A percentile compares a stretch with the other conserved stretches of the same genome.
Evolutionary conservation across 2,888 invertebrate species (phyloP).

Genomic region (Encarsia formosa): DNA sequence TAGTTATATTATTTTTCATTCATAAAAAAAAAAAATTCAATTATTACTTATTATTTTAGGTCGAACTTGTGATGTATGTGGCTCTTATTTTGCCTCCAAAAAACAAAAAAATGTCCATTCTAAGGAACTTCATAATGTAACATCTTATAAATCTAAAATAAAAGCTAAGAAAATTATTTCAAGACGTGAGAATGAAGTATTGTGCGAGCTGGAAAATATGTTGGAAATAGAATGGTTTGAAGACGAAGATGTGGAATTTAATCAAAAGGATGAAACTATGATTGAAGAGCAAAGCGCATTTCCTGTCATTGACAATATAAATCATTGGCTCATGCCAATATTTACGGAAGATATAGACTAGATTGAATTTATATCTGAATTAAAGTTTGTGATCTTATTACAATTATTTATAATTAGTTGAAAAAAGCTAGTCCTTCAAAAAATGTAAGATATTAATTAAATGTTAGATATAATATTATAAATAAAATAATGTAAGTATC

Average conservation of each 20-base stretch:
- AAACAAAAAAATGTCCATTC: constrained; percentile 1
- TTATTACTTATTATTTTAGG: too few relatives aligned
- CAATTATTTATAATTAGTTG: too few relatives aligned
- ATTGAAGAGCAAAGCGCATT: background rate
- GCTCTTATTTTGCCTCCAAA: constrained; percentile 13
- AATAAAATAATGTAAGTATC: too few relatives aligned
- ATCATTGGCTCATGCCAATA: too few relatives aligned
- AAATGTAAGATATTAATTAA: background rate
- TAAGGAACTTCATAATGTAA: background rate
- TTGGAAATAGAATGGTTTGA: background rate
- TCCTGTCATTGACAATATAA: background rate
- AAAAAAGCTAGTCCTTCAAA: too few relatives aligned
- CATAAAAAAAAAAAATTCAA: background rate
- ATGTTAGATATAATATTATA: background rate
- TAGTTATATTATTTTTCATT: background rate
- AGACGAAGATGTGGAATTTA: background rate
- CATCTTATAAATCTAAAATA: background rate
- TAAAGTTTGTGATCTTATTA: too few relatives aligned
- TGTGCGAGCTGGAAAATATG: background rate
- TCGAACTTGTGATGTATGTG: constrained; percentile 9
- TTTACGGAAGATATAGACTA: background rate
- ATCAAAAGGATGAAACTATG: background rate
- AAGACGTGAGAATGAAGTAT: background rate
- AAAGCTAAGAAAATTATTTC: background rate
- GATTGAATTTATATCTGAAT: background rate